A percentile compares a stretch with the other conserved stretches of the same genome.
Conservation (phyloP, 1,140 invertebrate genomes). For the Tachypleus tridentatus region DNA sequence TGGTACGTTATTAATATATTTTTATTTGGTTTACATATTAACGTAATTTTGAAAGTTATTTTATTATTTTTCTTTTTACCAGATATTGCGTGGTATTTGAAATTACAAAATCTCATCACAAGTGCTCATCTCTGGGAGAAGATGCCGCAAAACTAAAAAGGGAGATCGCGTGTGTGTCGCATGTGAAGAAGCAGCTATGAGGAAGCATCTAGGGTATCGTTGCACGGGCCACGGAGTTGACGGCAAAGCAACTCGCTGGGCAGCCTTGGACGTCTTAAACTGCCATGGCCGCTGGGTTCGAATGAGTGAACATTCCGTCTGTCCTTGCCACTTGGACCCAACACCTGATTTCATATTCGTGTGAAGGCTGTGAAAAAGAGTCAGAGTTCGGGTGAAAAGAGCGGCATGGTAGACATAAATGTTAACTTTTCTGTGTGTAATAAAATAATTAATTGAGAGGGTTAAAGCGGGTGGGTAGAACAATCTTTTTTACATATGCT, state of each 20-base stretch:
- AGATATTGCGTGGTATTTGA: conserved; percentile 57
- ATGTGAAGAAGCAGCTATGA: conserved; percentile 58
- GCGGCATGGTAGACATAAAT: no score
- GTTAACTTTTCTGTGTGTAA: no score
- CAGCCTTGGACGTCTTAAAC: conserved; percentile 56
- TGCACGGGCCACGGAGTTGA: conserved; percentile 63
- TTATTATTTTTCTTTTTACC: conserved; percentile 28
- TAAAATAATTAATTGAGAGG: no score
- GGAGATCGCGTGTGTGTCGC: conserved; percentile 57
- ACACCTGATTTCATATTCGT: no score
- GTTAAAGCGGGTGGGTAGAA: no score
- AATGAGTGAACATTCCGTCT: background rate
- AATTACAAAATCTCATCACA: conserved; percentile 60
- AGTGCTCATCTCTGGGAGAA: conserved; percentile 42
- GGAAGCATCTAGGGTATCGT: conserved; percentile 53
- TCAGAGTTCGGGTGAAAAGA: no score
- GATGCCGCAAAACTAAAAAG: conserved; percentile 25
- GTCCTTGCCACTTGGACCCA: no score
- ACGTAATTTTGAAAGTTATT: background rate
- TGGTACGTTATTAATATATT: no score
- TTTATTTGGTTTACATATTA: background rate
- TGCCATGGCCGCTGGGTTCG: conserved; percentile 73
- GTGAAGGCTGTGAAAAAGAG: no score
- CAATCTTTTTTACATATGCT: no score
- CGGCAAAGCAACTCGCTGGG: conserved; percentile 57